Evolutionary conservation across 2,113 vertebrate genomes (phyloP).

Genomic region (Oophaga pumilio): DNA sequence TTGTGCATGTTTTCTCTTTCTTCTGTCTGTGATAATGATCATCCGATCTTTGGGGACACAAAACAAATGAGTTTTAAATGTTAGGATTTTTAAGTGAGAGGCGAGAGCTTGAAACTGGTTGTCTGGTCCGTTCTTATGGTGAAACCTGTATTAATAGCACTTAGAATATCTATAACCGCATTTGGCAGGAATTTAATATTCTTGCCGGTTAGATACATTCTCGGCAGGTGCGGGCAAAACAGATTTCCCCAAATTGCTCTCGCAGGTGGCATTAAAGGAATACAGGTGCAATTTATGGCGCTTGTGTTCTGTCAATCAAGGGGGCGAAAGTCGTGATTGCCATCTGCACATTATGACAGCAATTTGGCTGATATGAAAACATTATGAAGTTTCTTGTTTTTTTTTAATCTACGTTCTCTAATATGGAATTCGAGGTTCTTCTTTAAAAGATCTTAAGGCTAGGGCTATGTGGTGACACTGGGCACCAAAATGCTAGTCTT

Average conservation of each 20-base stretch:
- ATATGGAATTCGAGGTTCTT: neutral
- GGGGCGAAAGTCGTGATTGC: neutral
- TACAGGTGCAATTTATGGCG: neutral
- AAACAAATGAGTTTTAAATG: constrained; percentile 9
- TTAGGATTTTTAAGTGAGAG: neutral
- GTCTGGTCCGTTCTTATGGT: neutral
- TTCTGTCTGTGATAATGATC: constrained; percentile 20
- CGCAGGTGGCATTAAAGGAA: neutral
- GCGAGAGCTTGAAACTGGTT: neutral
- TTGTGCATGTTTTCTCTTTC: neutral
- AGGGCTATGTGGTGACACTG: too few relatives aligned
- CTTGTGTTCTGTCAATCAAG: neutral
- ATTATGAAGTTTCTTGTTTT: neutral
- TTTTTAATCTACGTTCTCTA: neutral
- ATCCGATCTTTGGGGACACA: neutral
- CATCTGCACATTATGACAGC: neutral
- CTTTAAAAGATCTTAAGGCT: neutral
- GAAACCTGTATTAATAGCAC: neutral
- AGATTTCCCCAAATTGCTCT: neutral
- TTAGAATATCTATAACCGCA: neutral
- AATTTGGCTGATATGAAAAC: neutral
- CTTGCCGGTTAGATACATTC: neutral
- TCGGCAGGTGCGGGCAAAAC: neutral
- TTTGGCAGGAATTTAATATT: neutral
- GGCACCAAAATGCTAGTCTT: too few relatives aligned